These are phyloP conservation scores for Polyommatus icarus DNA, from an alignment of 2,888 invertebrate genomes.

Conservation along the genomic window DNA sequence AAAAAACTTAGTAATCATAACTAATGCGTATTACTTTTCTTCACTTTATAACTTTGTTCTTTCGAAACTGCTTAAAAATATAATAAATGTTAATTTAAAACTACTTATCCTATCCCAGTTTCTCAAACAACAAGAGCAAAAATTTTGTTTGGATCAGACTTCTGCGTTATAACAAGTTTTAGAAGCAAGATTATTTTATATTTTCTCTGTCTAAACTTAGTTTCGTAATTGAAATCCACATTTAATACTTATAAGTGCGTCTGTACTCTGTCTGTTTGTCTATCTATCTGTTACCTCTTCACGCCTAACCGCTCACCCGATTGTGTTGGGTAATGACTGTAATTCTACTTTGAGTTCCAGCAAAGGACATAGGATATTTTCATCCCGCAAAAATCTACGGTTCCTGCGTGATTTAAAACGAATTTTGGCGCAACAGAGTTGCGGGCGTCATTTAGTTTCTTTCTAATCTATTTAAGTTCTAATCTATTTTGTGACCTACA, in stretches of 20 bases:
- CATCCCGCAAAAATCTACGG: no score
- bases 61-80: conserved; percentile 5
- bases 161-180: background rate
- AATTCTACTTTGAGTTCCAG: no score
- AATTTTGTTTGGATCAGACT: background rate
- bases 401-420: no score
- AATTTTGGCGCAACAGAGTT: no score
- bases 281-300: no score
- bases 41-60: background rate
- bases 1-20: conserved; percentile 2
- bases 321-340: no score
- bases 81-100: conserved; percentile 22
- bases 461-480: background rate
- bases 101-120: background rate
- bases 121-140: background rate
- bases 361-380: no score
- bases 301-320: no score
- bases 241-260: no score
- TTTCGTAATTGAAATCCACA: background rate
- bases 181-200: conserved; percentile 12
- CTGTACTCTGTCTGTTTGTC: no score
- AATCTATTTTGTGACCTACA: background rate
- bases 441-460: background rate
- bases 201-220: conserved; percentile 3
- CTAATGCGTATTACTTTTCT: conserved; percentile 20